Evolutionary conservation across 2,888 invertebrate species (phyloP), one percentile per base, ranked within the genome.

Genomic region (Theretra japonica): DNA sequence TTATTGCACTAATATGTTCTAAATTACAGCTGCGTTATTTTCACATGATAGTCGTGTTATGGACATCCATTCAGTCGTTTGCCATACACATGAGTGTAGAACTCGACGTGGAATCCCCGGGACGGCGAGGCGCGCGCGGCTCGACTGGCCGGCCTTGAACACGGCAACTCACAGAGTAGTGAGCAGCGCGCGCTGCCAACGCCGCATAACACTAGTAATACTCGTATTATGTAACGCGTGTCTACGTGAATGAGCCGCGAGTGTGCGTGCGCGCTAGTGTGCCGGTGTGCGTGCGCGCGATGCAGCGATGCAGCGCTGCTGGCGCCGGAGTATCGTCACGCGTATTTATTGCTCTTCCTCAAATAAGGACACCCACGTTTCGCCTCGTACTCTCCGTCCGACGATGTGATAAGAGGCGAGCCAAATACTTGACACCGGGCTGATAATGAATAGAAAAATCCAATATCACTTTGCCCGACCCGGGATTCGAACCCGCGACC

Each of bases 231-330:
- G 53, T 53, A 53, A 53, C 15, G n/a, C 62, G 21, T 41, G 11
- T 15, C 41, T 8, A 33, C 30, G 60, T 53, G 4, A 33, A 56
- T 28, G 25, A 41, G 41, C 48, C 25, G 58, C 68, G 30, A 15
- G 19, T n/a, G 68, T 68, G 53, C 21, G 21, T 21, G 65, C 41
- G 68, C 25, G 65, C 4, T 48, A 3, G 4, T 23, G 71, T 17
- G 53, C 23, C 19, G 17, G 48, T 21, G 58, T 23, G 48, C 25
- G 68, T 48, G 41, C 11, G 56, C 0, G 50, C 25, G 30, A 25
- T 69, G 65, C 58, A 71, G 72, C 69, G 56, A 1, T 30, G 48
- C 30, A 58, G 71, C 70, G 70, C 59, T 73, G 70, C 23, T 28
- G 33, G 53, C 70, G 75, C 19, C 53, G 53, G 15, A 4, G n/a